Evolutionary conservation across 2,888 invertebrate genomes (phyloP), one percentile per base, ranked within the genome.

Genomic region (Nemoura dubitans): DNA sequence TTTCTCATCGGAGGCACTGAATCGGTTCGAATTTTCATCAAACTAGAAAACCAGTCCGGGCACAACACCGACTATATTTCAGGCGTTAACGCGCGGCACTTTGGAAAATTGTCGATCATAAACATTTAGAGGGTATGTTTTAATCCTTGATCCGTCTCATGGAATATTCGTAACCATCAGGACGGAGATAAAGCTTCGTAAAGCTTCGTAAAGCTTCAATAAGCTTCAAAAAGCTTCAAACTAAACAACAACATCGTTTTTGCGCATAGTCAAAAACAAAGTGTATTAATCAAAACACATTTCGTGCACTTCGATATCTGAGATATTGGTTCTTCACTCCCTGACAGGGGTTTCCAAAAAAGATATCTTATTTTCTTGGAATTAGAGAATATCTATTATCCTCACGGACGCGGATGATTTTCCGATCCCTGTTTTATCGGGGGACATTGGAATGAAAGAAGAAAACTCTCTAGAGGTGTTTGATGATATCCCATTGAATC

Each of bases 351-450:
- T 59, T 59, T 3, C 59, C 59, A 59, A 59, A 59, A 59, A 59
- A 7, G 21, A 21, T 16, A 21, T 21, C 10, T 21, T 16, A 21
- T 21, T 21, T 3, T 7, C 6, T 10, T 21, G 6, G 3, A 59
- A 14, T 21, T 59, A 14, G 59, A 59, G 10, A 21, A 21, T 59
- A 3, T 59, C 21, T 21, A 21, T 59, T 59, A 59, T 59, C 14
- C 59, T 21, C 6, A 21, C 10, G 59, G 16, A 21, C 21, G 59
- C 10, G 59, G 21, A 7, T 59, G 59, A 10, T 59, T 59, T 59
- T 7, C 59, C 59, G 59, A 59, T 59, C 59, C 59, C 59, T 59
- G 59, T 59, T 59, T 59, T 59, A 59, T 59, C 59, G 59, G 59
- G 59, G 14, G 59, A 59, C 59, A 59, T 59, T 59, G 21, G 59